These are phyloP conservation scores for Umimayanthus chanpuru DNA, from an alignment of 92 coral and sea anemone species.

Conservation along the genomic window DNA sequence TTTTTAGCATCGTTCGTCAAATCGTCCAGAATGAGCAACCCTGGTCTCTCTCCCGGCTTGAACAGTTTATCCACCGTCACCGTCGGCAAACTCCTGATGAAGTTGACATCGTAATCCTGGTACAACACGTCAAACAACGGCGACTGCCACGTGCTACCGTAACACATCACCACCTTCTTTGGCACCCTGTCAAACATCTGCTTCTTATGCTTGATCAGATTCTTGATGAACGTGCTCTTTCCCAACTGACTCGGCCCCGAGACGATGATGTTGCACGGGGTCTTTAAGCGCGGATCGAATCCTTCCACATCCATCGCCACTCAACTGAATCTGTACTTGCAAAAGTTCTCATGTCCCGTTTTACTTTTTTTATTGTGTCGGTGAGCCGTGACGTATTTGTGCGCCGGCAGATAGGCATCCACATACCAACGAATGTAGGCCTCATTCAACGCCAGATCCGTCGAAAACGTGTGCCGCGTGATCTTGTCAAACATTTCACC, in stretches of 20 bases:
- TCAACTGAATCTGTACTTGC: not conserved
- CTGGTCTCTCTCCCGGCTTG: slow-evolving; percentile 1
- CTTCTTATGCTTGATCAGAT: not conserved
- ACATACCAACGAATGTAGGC: not conserved
- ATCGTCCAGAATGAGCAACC: slow-evolving; percentile 27
- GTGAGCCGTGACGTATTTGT: not conserved
- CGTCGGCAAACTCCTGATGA: not conserved
- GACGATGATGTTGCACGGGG: slow-evolving; percentile 18
- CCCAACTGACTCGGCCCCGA: slow-evolving; percentile 24
- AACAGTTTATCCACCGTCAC: not conserved
- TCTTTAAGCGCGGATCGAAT: not conserved
- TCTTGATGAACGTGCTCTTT: not conserved
- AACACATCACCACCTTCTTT: not conserved
- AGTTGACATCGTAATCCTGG: not conserved
- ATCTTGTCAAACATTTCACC: not conserved
- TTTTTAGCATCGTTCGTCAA: slow-evolving; percentile 16
- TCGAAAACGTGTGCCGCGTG: not conserved
- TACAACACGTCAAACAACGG: not conserved
- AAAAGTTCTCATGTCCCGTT: not conserved
- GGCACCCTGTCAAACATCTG: slow-evolving; percentile 1
- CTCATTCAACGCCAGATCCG: not conserved
- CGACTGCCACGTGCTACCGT: slow-evolving; percentile 8
- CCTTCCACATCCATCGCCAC: not conserved
- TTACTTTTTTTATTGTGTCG: not conserved
- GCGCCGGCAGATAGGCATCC: not conserved